Percentiles rank a stretch among this genome's conserved stretches.
Conservation (phyloP, 2,888 invertebrate genomes). For the Pogonocherus hispidulus region DNA sequence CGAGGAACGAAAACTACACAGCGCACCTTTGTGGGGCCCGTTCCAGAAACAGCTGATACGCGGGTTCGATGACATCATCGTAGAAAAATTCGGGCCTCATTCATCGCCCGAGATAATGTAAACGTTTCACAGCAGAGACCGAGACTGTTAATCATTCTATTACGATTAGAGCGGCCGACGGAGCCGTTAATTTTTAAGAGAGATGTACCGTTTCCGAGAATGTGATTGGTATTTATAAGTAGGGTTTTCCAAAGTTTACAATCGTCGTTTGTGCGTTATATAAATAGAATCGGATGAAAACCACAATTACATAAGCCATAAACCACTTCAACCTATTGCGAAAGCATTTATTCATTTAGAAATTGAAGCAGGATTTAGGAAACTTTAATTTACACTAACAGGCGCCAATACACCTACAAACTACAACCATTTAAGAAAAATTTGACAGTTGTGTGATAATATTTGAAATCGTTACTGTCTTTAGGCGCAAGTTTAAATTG, state of each 20-base stretch:
- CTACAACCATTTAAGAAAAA: too few relatives aligned
- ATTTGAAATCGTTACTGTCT: too few relatives aligned
- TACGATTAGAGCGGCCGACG: neutral
- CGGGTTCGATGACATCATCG: slow-evolving; percentile 48
- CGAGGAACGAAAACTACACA: neutral
- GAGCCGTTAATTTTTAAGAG: slow-evolving; percentile 2
- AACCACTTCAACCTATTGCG: too few relatives aligned
- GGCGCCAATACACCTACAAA: too few relatives aligned
- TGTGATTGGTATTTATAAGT: neutral
- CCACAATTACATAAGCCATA: too few relatives aligned
- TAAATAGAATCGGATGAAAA: neutral
- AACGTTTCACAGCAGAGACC: slow-evolving; percentile 20
- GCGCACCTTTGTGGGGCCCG: slow-evolving; percentile 40
- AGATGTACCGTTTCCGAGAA: neutral
- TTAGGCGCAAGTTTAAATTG: too few relatives aligned
- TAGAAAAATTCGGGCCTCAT: slow-evolving; percentile 47
- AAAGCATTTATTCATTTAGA: too few relatives aligned
- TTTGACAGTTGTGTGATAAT: too few relatives aligned
- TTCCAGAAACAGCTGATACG: slow-evolving; percentile 43
- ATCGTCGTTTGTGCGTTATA: neutral
- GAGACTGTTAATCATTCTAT: slow-evolving; percentile 38
- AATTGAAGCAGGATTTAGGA: too few relatives aligned
- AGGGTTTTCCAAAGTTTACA: neutral
- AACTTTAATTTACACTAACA: too few relatives aligned
- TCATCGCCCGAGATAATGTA: slow-evolving; percentile 32